Conservation (phyloP, 2,113 vertebrate species). For the Elephas maximus region DNA sequence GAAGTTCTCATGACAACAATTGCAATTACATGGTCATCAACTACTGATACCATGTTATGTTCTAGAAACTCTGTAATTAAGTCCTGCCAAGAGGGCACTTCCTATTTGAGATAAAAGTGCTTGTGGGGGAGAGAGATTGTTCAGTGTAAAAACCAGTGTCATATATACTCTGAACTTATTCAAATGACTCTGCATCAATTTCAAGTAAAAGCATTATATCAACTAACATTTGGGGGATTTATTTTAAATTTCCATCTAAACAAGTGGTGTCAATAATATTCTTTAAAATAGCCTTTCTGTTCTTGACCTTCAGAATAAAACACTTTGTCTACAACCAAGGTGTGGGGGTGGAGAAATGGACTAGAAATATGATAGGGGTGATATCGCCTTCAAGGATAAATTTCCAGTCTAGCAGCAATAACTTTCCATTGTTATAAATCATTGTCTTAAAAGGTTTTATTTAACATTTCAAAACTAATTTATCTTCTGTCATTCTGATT, state of each 20-base stretch:
- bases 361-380: conserved; percentile 20
- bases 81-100: neutral
- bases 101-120: neutral
- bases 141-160: neutral
- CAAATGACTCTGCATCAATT: neutral
- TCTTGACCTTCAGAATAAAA: conserved; percentile 68
- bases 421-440: conserved; percentile 22
- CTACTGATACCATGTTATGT: neutral
- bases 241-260: conserved; percentile 54
- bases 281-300: neutral
- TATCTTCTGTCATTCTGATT: neutral
- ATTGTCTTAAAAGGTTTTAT: neutral
- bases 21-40: conserved; percentile 41
- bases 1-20: conserved; percentile 53
- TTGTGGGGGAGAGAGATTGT: neutral
- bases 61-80: conserved; percentile 66
- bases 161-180: neutral
- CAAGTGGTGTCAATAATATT: conserved; percentile 23
- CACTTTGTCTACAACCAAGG: neutral
- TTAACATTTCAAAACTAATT: neutral
- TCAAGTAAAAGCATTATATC: conserved; percentile 7
- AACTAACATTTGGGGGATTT: neutral
- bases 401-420: neutral
- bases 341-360: neutral
- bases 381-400: conserved; percentile 46